These are phyloP conservation scores for Liposcelis brunnea DNA, from an alignment of 2,888 invertebrate genomes.

Conservation along the genomic window DNA sequence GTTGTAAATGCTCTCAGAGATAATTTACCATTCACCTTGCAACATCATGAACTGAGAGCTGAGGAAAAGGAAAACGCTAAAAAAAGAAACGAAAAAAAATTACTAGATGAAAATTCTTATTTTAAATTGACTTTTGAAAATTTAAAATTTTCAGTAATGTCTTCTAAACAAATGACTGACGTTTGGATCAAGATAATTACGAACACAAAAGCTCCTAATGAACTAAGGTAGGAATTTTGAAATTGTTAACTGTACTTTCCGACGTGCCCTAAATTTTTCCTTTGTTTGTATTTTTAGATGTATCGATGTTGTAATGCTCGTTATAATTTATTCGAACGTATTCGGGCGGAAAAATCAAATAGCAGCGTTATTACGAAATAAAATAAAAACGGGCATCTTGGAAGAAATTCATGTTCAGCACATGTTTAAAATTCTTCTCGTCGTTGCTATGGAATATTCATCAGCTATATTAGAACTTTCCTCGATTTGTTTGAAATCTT, in stretches of 20 bases:
- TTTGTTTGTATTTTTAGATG: constrained; percentile 16
- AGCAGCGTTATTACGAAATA: neutral
- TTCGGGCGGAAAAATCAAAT: neutral
- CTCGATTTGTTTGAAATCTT: constrained; percentile 17
- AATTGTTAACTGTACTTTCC: neutral
- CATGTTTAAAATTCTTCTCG: neutral
- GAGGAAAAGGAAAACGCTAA: neutral
- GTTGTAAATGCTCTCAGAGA: neutral
- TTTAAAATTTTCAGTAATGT: constrained; percentile 36
- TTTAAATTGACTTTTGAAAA: constrained; percentile 37
- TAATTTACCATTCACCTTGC: neutral
- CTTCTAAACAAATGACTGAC: constrained; percentile 36
- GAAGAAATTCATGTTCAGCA: neutral
- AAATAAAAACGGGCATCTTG: neutral
- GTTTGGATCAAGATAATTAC: constrained; percentile 40
- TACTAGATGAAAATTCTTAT: constrained; percentile 31
- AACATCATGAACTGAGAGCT: neutral
- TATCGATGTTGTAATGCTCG: constrained; percentile 18
- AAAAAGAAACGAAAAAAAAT: neutral
- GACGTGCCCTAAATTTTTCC: neutral
- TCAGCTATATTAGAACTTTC: constrained; percentile 18
- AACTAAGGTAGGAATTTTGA: neutral
- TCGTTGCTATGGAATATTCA: constrained; percentile 14
- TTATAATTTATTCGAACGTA: constrained; percentile 16
- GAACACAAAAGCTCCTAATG: constrained; percentile 25